Evolutionary conservation across 2,797 vertebrate genomes (phyloP), one percentile per base, ranked within the genome.

Genomic region (Bovichtus variegatus): DNA sequence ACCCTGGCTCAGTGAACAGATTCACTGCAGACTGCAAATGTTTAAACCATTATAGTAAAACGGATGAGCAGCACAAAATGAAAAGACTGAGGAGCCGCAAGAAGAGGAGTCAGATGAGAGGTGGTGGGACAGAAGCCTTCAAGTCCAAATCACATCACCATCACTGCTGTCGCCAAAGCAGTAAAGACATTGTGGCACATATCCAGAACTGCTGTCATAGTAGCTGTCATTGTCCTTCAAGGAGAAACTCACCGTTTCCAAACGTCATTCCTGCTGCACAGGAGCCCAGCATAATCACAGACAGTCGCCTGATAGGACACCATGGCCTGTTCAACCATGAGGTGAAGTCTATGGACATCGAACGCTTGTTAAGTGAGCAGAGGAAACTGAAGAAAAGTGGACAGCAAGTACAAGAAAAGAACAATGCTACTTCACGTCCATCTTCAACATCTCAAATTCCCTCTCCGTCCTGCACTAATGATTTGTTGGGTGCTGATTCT

Each of bases 321-420:
- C 89, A 94, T 9, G 97, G 97, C 40, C 94, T 97, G 38, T 98
- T 98, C 82, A 97, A 95, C 79, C 95, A 94, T 23, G 94, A 97
- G 62, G 95, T 98, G 71, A 97, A 97, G 82, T 98, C 97, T 9
- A 68, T 96, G 18, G 90, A 97, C n/a, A 96, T 98, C 70, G 93
- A 95, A 55, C 95, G 97, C 23, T 74, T 97, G 47, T 83, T 97
- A 74, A 93, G 86, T 62, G 82, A 92, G 55, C 77, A 92, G 63
- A 84, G 67, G 62, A 92, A 87, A 53, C 57, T 16, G 43, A 83
- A 60, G 19, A 70, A 65, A 47, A 67, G 34, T 38, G 58, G 50
- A 44, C 18, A 60, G 18, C 46, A 70, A 47, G 18, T 12, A 49
- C 74, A 80, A 58, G 64, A 83, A 38, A 81, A 84, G 19, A 78